Evolutionary conservation across 2,888 invertebrate genomes (phyloP).

Genomic region (Ptycholaimellus sp.): DNA sequence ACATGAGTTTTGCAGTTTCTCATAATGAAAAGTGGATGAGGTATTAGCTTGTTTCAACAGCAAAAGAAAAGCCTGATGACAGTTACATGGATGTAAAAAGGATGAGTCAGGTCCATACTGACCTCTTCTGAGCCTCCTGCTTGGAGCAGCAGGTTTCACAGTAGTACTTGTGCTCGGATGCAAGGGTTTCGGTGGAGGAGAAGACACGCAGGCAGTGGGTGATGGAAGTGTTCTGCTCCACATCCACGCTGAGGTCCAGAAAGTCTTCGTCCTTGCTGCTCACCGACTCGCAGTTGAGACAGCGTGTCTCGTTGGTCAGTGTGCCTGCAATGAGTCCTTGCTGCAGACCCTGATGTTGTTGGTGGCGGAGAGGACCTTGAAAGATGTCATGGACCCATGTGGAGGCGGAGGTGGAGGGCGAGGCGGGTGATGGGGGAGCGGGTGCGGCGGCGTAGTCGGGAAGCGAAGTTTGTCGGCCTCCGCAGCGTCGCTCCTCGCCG

Average conservation of each 20-base stretch:
- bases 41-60: slow-evolving; percentile 7
- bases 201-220: slow-evolving; percentile 85
- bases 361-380: too few relatives aligned
- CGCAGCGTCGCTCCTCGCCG: slow-evolving; percentile 22
- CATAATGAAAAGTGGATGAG: slow-evolving; percentile 1
- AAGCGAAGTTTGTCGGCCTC: slow-evolving; percentile 3
- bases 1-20: slow-evolving; percentile 3
- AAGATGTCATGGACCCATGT: slow-evolving; percentile 99
- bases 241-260: slow-evolving; percentile 91
- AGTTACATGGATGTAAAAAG: not conserved
- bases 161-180: slow-evolving; percentile 97
- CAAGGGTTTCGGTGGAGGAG: slow-evolving; percentile 89
- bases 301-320: slow-evolving; percentile 89
- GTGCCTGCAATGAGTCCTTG: too few relatives aligned
- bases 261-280: slow-evolving; percentile 99
- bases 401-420: slow-evolving; percentile 38
- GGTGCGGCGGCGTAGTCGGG: slow-evolving; percentile 8
- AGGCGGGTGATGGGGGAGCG: slow-evolving; percentile 5
- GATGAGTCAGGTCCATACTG: slow-evolving; percentile 2
- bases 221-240: slow-evolving; percentile 95
- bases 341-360: too few relatives aligned
- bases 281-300: slow-evolving; percentile 93
- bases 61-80: not conserved
- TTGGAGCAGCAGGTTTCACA: slow-evolving; percentile 98
- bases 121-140: slow-evolving; percentile 68